These are phyloP conservation scores for Bergia puertoricense DNA, from an alignment of 92 coral and sea anemone species.

Conservation along the genomic window DNA sequence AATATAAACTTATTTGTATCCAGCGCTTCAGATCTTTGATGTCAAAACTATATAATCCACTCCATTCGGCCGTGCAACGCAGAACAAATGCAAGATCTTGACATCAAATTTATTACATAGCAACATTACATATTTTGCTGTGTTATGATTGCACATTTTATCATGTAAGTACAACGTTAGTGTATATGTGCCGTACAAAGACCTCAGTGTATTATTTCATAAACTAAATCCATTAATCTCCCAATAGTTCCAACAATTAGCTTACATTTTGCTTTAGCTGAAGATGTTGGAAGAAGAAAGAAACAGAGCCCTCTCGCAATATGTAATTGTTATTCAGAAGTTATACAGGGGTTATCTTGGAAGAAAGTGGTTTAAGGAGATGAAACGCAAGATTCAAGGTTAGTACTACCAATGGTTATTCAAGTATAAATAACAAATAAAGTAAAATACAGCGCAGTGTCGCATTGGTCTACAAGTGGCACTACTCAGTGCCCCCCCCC, in stretches of 20 bases:
- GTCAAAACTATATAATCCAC: neutral
- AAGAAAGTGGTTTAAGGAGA: constrained; percentile 43
- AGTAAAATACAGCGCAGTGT: too few species aligned
- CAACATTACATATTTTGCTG: neutral
- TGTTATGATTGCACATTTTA: neutral
- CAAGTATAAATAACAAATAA: neutral
- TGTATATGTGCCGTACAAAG: too few species aligned
- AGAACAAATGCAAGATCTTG: too few species aligned
- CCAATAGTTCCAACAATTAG: too few species aligned
- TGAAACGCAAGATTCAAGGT: constrained; percentile 46
- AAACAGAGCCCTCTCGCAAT: constrained; percentile 25
- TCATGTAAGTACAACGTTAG: too few species aligned
- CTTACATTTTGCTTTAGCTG: constrained; percentile 20
- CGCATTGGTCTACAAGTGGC: neutral
- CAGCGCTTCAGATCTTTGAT: too few species aligned
- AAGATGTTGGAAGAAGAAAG: constrained; percentile 46
- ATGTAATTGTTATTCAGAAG: constrained; percentile 39
- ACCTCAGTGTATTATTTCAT: too few species aligned
- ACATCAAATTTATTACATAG: too few species aligned
- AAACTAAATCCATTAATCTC: too few species aligned
- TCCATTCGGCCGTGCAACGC: too few species aligned
- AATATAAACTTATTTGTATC: too few species aligned
- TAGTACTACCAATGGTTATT: neutral
- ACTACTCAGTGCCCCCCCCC: too few species aligned
- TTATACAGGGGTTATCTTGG: constrained; percentile 52